A percentile compares a stretch with the other conserved stretches of the same genome.
Evolutionary conservation across 2,888 invertebrate species (phyloP).

Genomic region (Tipula confusa): DNA sequence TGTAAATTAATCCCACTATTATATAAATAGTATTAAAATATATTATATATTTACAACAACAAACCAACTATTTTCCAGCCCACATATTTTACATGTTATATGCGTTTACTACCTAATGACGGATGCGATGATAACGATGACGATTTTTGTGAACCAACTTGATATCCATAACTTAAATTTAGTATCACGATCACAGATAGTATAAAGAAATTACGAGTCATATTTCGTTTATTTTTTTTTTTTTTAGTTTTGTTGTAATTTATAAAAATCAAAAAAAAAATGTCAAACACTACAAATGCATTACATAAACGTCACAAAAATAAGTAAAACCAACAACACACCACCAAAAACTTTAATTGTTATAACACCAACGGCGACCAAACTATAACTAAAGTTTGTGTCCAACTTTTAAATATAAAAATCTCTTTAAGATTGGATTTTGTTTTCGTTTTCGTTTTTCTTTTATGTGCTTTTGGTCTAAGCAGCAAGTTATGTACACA

Average conservation of each 20-base stretch:
- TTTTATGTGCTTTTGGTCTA: background rate
- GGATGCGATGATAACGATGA: background rate
- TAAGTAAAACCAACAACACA: background rate
- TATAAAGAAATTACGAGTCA: background rate
- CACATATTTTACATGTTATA: background rate
- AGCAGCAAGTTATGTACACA: background rate
- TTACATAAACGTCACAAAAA: background rate
- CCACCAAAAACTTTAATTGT: background rate
- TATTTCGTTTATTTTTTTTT: background rate
- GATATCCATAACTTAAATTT: constrained; percentile 20
- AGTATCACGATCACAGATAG: background rate
- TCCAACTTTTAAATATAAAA: background rate
- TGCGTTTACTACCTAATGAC: background rate
- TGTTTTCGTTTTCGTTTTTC: background rate
- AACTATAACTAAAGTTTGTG: background rate
- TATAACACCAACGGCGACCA: background rate
- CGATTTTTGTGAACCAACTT: background rate
- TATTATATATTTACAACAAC: background rate
- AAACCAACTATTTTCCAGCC: background rate
- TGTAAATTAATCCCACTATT: no score
- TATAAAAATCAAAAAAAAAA: background rate
- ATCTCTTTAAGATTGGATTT: background rate
- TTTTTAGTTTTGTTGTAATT: background rate
- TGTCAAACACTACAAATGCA: background rate
- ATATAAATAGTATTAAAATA: background rate